Percentiles rank a stretch among this genome's conserved stretches.
These are phyloP conservation scores for Cinclus mexicanus DNA, from an alignment of 2,113 vertebrate species.

Conservation along the genomic window DNA sequence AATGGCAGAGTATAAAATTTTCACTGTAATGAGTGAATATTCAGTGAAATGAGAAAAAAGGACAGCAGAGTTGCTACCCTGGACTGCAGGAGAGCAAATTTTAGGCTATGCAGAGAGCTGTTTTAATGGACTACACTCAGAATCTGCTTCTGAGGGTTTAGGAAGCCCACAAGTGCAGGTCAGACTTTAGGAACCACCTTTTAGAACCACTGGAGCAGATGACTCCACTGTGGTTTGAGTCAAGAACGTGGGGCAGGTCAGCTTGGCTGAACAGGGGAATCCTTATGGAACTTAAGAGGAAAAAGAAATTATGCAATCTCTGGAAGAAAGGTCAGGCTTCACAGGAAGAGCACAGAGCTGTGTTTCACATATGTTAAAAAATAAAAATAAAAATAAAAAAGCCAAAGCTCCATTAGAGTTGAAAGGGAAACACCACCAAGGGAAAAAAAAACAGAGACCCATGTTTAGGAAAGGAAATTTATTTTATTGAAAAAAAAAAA, in stretches of 20 bases:
- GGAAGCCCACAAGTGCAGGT: background rate
- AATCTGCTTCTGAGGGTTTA: background rate
- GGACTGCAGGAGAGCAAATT: background rate
- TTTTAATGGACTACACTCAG: background rate
- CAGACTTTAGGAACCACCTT: background rate
- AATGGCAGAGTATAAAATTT: background rate
- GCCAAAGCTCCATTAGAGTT: background rate
- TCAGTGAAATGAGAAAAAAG: background rate
- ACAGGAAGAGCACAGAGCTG: background rate
- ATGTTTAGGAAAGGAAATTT: constrained; percentile 42
- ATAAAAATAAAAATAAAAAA: background rate
- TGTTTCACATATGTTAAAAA: background rate
- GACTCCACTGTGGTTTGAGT: background rate
- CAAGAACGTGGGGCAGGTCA: background rate
- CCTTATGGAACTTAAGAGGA: background rate
- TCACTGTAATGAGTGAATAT: background rate
- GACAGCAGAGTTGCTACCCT: background rate
- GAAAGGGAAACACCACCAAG: background rate
- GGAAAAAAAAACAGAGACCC: background rate
- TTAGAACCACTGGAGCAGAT: background rate
- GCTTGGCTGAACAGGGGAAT: background rate
- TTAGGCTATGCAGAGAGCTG: background rate
- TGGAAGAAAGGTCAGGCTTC: background rate
- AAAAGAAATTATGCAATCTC: background rate
- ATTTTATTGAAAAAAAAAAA: constrained; percentile 62